phyloP scores from a whole-genome alignment of 2,888 invertebrate genomes.

The Agonopterix heracliana region DNA sequence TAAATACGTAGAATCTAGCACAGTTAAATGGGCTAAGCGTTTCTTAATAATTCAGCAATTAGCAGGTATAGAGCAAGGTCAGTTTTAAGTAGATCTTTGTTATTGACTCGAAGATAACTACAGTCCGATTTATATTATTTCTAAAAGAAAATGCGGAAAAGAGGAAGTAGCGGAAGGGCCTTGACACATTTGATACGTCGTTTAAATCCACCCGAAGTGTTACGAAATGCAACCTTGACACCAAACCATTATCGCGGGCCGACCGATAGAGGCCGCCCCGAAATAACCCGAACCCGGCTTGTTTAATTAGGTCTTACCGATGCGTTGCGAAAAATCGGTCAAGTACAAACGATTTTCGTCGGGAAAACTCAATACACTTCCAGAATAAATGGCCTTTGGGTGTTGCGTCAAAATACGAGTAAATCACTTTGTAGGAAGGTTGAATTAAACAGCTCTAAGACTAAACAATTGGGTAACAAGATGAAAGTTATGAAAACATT shows the following conservation, averaged over 20 bases:
- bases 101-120: not conserved
- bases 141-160: constrained; percentile 35
- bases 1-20: constrained; percentile 48
- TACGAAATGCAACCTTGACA: constrained; percentile 70
- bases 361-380: constrained; percentile 45
- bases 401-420: constrained; percentile 30
- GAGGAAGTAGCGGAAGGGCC: constrained; percentile 32
- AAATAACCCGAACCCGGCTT: constrained; percentile 53
- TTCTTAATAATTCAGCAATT: constrained; percentile 69
- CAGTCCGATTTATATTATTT: constrained; percentile 10
- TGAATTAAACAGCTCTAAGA: constrained; percentile 22
- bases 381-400: constrained; percentile 40
- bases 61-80: constrained; percentile 55
- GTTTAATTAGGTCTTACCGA: constrained; percentile 54
- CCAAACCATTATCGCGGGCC: constrained; percentile 63
- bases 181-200: constrained; percentile 55
- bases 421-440: constrained; percentile 17
- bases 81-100: constrained; percentile 5
- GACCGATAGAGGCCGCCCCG: constrained; percentile 62
- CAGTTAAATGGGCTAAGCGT: constrained; percentile 67
- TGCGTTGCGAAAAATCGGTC: constrained; percentile 63
- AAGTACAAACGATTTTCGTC: constrained; percentile 46
- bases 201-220: constrained; percentile 32
- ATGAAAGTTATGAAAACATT: constrained; percentile 55
- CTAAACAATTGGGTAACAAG: constrained; percentile 39